These are phyloP conservation scores for Campaea margaritaria DNA, from an alignment of 2,888 invertebrate genomes.

Conservation along the genomic window DNA sequence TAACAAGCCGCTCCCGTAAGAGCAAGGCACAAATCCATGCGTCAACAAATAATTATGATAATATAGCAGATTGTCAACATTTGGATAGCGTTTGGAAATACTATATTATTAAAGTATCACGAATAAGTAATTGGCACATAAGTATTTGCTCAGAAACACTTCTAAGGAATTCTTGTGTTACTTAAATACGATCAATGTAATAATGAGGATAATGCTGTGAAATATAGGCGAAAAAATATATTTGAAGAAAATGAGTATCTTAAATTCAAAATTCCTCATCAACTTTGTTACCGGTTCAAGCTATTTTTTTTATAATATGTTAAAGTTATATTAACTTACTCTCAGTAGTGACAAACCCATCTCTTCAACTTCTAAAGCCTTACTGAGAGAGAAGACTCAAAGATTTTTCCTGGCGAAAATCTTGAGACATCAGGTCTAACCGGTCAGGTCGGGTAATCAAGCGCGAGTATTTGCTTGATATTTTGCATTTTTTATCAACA, in stretches of 20 bases:
- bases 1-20: constrained; percentile 32
- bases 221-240: too few species aligned
- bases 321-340: constrained; percentile 56
- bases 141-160: constrained; percentile 19
- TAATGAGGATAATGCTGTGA: not conserved
- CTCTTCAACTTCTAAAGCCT: constrained; percentile 39
- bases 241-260: too few species aligned
- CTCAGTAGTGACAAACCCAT: constrained; percentile 69
- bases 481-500: constrained; percentile 42
- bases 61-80: constrained; percentile 30
- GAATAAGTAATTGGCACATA: constrained; percentile 23
- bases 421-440: constrained; percentile 53
- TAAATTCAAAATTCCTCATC: too few species aligned
- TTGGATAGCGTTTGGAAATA: constrained; percentile 24
- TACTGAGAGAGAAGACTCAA: constrained; percentile 45
- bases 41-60: constrained; percentile 29
- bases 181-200: constrained; percentile 1
- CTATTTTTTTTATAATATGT: not conserved
- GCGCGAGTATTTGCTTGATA: constrained; percentile 42
- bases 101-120: constrained; percentile 31
- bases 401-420: constrained; percentile 48
- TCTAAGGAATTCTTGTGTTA: constrained; percentile 29
- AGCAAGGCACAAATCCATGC: constrained; percentile 20
- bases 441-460: constrained; percentile 59
- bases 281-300: not conserved